Conservation (phyloP, 2,797 vertebrate species). For the Decapterus maruadsi region DNA sequence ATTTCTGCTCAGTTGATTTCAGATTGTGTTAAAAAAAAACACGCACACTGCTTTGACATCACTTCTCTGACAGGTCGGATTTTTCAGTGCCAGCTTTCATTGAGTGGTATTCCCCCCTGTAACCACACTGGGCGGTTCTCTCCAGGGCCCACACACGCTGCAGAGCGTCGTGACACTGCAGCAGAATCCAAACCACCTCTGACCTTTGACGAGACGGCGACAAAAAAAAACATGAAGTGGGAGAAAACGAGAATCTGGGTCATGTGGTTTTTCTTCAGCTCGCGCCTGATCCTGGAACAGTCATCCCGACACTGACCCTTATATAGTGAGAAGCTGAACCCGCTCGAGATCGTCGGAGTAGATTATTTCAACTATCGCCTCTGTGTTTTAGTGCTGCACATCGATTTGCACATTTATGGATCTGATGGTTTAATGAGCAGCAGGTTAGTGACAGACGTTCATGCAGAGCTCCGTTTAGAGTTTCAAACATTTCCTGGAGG, state of each 20-base stretch:
- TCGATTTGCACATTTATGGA: too few relatives aligned
- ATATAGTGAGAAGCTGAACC: background rate
- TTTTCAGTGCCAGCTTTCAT: background rate
- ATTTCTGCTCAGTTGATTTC: background rate
- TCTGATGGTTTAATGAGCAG: conserved; percentile 14
- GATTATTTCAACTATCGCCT: background rate
- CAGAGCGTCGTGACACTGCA: background rate
- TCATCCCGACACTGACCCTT: background rate
- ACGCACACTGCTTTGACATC: background rate
- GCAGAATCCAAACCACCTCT: conserved; percentile 10
- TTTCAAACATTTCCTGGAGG: conserved; percentile 23
- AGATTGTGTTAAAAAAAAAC: background rate
- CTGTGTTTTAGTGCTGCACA: background rate
- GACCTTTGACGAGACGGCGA: conserved; percentile 2
- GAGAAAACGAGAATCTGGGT: background rate
- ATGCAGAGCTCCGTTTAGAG: conserved; percentile 58
- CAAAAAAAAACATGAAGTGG: background rate
- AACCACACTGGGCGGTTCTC: conserved; percentile 2
- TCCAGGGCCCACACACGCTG: background rate
- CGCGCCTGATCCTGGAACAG: background rate
- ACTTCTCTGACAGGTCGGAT: background rate
- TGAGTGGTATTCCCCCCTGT: conserved; percentile 31
- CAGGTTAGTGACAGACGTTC: conserved; percentile 68
- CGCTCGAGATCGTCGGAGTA: too few relatives aligned
- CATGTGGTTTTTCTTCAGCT: background rate